A percentile compares a stretch with the other conserved stretches of the same genome.
These are phyloP conservation scores for Drosophila prostipennis DNA, from an alignment of 2,888 invertebrate genomes.

Conservation along the genomic window DNA sequence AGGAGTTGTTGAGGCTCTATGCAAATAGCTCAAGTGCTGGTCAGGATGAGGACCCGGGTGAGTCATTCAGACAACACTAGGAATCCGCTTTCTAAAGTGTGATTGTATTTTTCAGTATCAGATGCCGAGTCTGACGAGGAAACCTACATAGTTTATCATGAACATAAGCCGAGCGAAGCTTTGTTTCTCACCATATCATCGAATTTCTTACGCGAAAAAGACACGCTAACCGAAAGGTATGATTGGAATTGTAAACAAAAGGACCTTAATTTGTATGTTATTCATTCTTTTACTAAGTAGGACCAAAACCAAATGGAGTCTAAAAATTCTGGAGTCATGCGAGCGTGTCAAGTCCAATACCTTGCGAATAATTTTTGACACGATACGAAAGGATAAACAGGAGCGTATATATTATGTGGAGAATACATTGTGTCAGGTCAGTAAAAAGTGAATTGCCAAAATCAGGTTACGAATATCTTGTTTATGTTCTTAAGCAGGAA, in stretches of 20 bases:
- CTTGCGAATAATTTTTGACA: constrained; percentile 87
- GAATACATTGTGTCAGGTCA: constrained; percentile 86
- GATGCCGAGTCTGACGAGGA: constrained; percentile 84
- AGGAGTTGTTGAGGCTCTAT: constrained; percentile 71
- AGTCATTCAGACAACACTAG: background rate
- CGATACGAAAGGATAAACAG: constrained; percentile 86
- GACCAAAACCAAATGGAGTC: constrained; percentile 85
- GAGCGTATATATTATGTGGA: constrained; percentile 86
- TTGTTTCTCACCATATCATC: constrained; percentile 85
- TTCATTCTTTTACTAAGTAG: constrained; percentile 51
- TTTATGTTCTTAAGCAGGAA: constrained; percentile 76
- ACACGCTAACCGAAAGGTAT: constrained; percentile 84
- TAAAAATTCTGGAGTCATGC: constrained; percentile 85
- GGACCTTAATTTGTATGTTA: background rate
- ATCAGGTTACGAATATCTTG: background rate
- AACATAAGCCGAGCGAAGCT: constrained; percentile 81
- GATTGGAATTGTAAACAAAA: background rate
- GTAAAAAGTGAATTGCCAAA: background rate
- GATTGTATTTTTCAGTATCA: constrained; percentile 66
- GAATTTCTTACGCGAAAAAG: constrained; percentile 85
- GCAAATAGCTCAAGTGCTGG: constrained; percentile 39
- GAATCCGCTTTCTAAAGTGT: background rate
- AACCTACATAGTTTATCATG: constrained; percentile 80
- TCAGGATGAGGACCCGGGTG: constrained; percentile 55
- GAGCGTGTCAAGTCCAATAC: constrained; percentile 84